Percentiles rank a stretch among this genome's conserved stretches.
Conservation (phyloP, 1,140 invertebrate genomes). For the Eubasilissa regina region DNA sequence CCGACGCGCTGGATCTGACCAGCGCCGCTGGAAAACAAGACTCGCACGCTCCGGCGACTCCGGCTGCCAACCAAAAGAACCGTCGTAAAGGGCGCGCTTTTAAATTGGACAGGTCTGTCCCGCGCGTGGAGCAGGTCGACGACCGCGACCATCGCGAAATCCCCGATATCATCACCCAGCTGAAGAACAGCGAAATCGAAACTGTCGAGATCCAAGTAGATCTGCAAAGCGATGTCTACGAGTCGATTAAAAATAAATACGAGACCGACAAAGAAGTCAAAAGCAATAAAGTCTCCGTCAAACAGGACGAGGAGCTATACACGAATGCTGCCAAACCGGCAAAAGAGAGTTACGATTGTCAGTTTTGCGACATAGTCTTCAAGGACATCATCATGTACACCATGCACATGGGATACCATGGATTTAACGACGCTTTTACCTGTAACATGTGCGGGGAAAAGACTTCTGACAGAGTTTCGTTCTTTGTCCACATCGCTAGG, state of each 20-base stretch:
- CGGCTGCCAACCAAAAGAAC: slow-evolving; percentile 73
- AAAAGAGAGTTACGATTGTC: slow-evolving; percentile 78
- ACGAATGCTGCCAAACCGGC: slow-evolving; percentile 39
- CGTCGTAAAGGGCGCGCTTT: slow-evolving; percentile 86
- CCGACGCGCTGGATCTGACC: slow-evolving; percentile 74
- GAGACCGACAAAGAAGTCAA: slow-evolving; percentile 38
- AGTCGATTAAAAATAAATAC: slow-evolving; percentile 50
- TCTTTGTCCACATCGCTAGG: slow-evolving; percentile 93
- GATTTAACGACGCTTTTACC: slow-evolving; percentile 90
- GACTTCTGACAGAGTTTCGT: slow-evolving; percentile 86
- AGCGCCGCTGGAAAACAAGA: slow-evolving; percentile 69
- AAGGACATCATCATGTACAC: slow-evolving; percentile 93
- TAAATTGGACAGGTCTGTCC: slow-evolving; percentile 78
- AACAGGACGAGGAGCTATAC: slow-evolving; percentile 38
- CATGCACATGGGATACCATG: slow-evolving; percentile 97
- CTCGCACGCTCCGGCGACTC: slow-evolving; percentile 61
- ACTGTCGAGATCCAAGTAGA: slow-evolving; percentile 51
- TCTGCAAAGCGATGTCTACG: slow-evolving; percentile 41
- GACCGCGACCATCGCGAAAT: slow-evolving; percentile 60
- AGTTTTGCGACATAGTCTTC: slow-evolving; percentile 92
- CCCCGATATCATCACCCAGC: not conserved
- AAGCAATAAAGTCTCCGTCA: not conserved
- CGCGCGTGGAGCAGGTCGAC: slow-evolving; percentile 69
- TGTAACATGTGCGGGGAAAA: slow-evolving; percentile 95
- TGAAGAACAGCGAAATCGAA: not conserved